phyloP scores from a whole-genome alignment of 2,888 invertebrate species.

The Dioctria rufipes region DNA sequence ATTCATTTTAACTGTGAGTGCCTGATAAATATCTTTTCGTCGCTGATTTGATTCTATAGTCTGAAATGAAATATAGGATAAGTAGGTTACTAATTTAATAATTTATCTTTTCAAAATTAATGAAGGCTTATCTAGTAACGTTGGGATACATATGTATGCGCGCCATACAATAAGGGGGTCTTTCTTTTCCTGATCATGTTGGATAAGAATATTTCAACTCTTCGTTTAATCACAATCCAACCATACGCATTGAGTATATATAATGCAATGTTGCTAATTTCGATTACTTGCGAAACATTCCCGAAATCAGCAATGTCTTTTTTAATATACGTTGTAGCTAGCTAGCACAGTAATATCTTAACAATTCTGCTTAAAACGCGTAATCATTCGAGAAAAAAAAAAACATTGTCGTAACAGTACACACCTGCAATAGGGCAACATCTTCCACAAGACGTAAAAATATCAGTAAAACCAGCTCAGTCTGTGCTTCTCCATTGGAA shows the following conservation, averaged over 20 bases:
- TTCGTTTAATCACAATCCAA: too few species aligned
- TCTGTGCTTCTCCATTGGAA: conserved; percentile 87
- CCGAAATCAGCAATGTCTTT: too few species aligned
- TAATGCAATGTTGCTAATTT: too few species aligned
- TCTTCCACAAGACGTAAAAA: conserved; percentile 94
- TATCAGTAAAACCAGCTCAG: conserved; percentile 90
- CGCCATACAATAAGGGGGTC: not conserved
- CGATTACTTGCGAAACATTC: not conserved
- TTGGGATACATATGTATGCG: not conserved
- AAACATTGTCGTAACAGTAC: conserved; percentile 21
- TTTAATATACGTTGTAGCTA: not conserved
- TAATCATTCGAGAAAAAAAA: too few species aligned
- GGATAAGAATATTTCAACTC: too few species aligned
- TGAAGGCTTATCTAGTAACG: not conserved
- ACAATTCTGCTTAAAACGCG: not conserved
- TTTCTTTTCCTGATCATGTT: not conserved
- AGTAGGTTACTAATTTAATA: not conserved
- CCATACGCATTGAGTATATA: too few species aligned
- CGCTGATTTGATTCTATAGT: conserved; percentile 90
- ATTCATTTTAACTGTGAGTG: conserved; percentile 88
- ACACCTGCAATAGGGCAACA: conserved; percentile 88
- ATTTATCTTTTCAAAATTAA: too few species aligned
- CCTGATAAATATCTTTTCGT: conserved; percentile 91
- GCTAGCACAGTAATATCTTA: not conserved
- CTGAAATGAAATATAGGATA: conserved; percentile 67